Evolutionary conservation across 2,797 vertebrate genomes (phyloP).

Genomic region (Eulemur mongoz): DNA sequence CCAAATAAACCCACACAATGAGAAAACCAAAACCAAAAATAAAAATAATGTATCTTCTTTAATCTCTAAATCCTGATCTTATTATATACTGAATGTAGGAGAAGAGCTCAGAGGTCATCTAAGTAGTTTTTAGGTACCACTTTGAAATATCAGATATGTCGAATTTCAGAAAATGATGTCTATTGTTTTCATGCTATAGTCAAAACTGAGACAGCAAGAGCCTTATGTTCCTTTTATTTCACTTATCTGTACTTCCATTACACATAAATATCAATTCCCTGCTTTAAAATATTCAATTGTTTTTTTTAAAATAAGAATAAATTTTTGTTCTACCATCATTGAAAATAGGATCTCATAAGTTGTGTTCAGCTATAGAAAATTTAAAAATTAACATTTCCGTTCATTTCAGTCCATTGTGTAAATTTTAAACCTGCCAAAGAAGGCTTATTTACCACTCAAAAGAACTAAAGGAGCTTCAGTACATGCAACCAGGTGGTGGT

Average conservation of each 20-base stretch:
- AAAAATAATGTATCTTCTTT: not conserved
- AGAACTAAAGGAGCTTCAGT: not conserved
- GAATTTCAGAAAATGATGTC: not conserved
- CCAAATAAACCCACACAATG: not conserved
- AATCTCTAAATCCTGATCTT: not conserved
- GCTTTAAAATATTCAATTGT: not conserved
- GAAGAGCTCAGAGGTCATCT: not conserved
- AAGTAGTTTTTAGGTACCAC: not conserved
- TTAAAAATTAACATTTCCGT: slow-evolving; percentile 7
- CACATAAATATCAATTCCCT: not conserved
- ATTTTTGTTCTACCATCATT: not conserved
- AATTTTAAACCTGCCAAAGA: not conserved
- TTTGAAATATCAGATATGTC: not conserved
- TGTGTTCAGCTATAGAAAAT: not conserved
- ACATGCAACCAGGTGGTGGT: no score
- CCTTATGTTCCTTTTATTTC: not conserved
- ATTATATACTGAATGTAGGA: not conserved
- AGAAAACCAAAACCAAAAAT: not conserved
- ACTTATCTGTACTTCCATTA: not conserved
- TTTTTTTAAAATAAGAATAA: not conserved
- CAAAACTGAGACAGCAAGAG: not conserved
- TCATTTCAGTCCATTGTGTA: not conserved
- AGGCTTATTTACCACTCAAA: not conserved
- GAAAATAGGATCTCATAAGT: not conserved
- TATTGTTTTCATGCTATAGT: not conserved